A percentile compares a stretch with the other conserved stretches of the same genome.
Evolutionary conservation across 2,888 invertebrate genomes (phyloP).

Genomic region (Gastracanthus pulcherrimus): DNA sequence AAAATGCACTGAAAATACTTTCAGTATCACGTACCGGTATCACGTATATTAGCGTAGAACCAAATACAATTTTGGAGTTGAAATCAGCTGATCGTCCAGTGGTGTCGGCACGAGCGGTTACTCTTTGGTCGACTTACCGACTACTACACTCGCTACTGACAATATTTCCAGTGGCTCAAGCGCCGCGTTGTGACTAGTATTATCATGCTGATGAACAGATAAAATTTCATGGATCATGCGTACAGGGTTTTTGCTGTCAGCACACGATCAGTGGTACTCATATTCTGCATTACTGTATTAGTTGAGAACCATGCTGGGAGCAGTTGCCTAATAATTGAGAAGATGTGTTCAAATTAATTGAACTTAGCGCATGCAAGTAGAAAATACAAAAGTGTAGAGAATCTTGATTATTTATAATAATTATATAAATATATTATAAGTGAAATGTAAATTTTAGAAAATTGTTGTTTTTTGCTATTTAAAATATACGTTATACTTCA

Average conservation of each 20-base stretch:
- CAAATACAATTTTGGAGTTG: not conserved
- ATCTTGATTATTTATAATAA: no score
- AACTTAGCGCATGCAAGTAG: no score
- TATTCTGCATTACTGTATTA: not conserved
- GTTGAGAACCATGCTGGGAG: no score
- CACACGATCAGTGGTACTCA: not conserved
- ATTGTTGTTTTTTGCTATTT: no score
- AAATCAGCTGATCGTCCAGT: not conserved
- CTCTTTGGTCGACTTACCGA: slow-evolving; percentile 6
- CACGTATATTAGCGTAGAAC: not conserved
- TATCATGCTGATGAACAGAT: not conserved
- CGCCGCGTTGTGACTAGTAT: slow-evolving; percentile 3
- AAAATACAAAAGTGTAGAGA: no score
- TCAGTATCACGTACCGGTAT: not conserved
- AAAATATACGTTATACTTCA: no score
- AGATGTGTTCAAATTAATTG: no score
- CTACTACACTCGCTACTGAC: not conserved
- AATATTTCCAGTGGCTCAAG: not conserved
- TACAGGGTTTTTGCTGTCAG: not conserved
- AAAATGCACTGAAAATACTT: not conserved
- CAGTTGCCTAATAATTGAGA: no score
- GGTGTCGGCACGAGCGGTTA: slow-evolving; percentile 5
- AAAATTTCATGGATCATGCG: slow-evolving; percentile 9
- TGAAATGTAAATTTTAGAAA: no score
- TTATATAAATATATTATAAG: no score